Percentiles rank a stretch among this genome's conserved stretches.
phyloP scores from a whole-genome alignment of 2,888 invertebrate species.

The Heteromurus nitidus region DNA sequence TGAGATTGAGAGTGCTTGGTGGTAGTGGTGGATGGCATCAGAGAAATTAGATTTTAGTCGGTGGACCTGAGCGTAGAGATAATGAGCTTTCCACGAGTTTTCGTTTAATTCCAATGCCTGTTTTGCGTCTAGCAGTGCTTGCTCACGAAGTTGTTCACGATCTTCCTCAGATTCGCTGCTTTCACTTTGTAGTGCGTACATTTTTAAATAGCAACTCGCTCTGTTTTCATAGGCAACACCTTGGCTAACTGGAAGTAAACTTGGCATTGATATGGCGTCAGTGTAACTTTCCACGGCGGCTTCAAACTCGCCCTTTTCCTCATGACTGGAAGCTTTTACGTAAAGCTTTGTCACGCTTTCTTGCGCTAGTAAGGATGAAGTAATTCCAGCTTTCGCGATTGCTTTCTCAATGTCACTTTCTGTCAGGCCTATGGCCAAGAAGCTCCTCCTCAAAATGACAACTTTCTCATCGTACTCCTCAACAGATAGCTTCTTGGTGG shows the following conservation, averaged over 20 bases:
- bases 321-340: background rate
- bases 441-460: background rate
- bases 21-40: conserved; percentile 30
- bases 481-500: background rate
- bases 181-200: conserved; percentile 24
- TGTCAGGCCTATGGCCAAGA: conserved; percentile 18
- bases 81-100: conserved; percentile 54
- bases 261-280: conserved; percentile 32
- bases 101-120: conserved; percentile 19
- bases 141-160: no score
- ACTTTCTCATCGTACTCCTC: conserved; percentile 31
- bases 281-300: conserved; percentile 42
- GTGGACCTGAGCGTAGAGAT: conserved; percentile 17
- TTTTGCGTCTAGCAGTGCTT: conserved; percentile 6
- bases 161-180: background rate
- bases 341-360: no score
- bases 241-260: conserved; percentile 14
- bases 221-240: conserved; percentile 52
- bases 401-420: conserved; percentile 27
- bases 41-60: conserved; percentile 6
- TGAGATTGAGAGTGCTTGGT: conserved; percentile 27
- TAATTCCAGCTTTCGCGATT: conserved; percentile 1
- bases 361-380: background rate
- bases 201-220: conserved; percentile 12
- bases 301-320: conserved; percentile 23